These are phyloP conservation scores for Gymnarchus niloticus DNA, from an alignment of 2,113 vertebrate species.

Conservation along the genomic window DNA sequence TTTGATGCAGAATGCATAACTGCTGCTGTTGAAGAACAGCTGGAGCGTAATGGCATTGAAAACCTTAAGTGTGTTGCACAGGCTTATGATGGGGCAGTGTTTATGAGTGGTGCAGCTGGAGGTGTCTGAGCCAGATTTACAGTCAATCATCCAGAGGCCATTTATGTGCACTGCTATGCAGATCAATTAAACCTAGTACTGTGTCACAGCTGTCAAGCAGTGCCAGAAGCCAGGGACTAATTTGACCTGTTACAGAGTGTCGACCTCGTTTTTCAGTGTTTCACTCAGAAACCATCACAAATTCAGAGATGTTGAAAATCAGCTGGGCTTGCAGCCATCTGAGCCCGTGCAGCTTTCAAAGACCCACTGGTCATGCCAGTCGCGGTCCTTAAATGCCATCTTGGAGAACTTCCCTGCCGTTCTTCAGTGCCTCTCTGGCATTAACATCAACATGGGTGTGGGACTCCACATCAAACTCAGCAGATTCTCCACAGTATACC, in stretches of 20 bases:
- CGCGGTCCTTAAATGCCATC: background rate
- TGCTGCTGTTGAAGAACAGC: conserved; percentile 18
- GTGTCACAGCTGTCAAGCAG: conserved; percentile 15
- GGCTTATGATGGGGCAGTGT: conserved; percentile 12
- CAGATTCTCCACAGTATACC: too few species aligned
- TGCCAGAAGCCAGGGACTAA: conserved; percentile 13
- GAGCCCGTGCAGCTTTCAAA: conserved; percentile 12
- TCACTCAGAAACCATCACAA: conserved; percentile 20
- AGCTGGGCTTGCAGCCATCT: conserved; percentile 7
- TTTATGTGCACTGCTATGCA: conserved; percentile 20
- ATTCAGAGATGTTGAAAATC: conserved; percentile 14
- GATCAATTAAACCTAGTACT: conserved; percentile 19
- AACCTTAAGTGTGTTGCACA: conserved; percentile 7
- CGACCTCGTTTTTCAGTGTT: conserved; percentile 14
- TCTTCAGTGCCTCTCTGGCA: background rate
- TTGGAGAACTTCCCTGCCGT: background rate
- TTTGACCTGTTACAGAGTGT: too few species aligned
- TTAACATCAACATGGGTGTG: background rate
- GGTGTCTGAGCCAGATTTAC: conserved; percentile 13
- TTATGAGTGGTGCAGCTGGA: conserved; percentile 10
- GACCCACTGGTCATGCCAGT: conserved; percentile 17
- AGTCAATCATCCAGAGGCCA: conserved; percentile 12
- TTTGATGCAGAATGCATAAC: too few species aligned
- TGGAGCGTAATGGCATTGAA: too few species aligned
- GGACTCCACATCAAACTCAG: too few species aligned